Base-by-base conservation (phyloP, 2,113 vertebrate genomes). In the Gymnocephalus cernua region DNA sequence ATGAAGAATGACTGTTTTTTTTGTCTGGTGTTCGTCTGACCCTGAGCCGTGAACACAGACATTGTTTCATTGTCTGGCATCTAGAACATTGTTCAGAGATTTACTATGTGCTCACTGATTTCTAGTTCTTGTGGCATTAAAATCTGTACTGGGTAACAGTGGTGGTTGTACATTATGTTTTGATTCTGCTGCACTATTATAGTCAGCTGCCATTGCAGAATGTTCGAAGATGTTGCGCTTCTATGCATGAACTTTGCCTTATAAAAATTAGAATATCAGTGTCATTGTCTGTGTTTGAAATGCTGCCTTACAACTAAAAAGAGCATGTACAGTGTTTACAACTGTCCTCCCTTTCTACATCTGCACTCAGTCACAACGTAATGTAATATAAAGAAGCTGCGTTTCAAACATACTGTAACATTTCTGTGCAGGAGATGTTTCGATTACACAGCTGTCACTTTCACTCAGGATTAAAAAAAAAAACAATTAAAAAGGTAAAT, bases 381-480 rank as follows among this genome's bases (percentile, higher is more conserved):
- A 25, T 29, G 9, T 44, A 35, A 51, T 64, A 58, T 56, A 27
- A 58, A 69, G 15, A 67, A 74, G 59, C 67, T 51, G 27, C 27
- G 14, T 38, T 47, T 51, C 69, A 41, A 77, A 27, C 9, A 14
- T 50, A n/a, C 12, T 58, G 56, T 62, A 38, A 2, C 21, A 14
- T 79, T 72, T 66, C 29, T 57, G 72, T 71, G 62, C 50, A 70
- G 57, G 48, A 65, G 70, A 83, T 79, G 13, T 79, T 84, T 74
- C 79, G 83, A 83, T 88, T 85, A 88, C 70, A 78, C 69, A 77
- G 53, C 83, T 89, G 79, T 65, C 45, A 75, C 38, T 85, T 83
- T 68, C 53, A 61, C 56, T 79, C 66, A 57, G 38, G 80, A 86
- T 82, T 75, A 82, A 87, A 84, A 85, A 44, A n/a, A n/a, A n/a